Evolutionary conservation across 1,140 invertebrate species (phyloP).

Genomic region (Nautilus pompilius): DNA sequence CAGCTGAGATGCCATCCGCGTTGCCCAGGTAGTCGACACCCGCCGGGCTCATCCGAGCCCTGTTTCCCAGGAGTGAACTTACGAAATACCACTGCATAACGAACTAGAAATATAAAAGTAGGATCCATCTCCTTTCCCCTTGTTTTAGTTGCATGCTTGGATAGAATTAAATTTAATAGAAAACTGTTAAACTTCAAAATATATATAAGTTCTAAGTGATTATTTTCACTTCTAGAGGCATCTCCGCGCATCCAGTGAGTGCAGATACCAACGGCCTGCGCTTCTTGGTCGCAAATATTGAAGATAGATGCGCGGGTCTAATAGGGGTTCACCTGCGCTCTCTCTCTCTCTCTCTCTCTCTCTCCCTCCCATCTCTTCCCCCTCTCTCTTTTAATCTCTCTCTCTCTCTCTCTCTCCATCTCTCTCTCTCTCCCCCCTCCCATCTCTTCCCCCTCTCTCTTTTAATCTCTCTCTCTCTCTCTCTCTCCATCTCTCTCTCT

Average conservation of each 20-base stretch:
- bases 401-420: not conserved
- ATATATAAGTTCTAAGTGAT: not conserved
- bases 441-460: not conserved
- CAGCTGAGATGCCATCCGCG: too few relatives aligned
- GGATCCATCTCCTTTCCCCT: too few relatives aligned
- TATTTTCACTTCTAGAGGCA: not conserved
- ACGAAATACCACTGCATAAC: too few relatives aligned
- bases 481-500: not conserved
- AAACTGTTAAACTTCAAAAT: too few relatives aligned
- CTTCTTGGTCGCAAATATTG: not conserved
- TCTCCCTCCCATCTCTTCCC: not conserved
- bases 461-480: not conserved
- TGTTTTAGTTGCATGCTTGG: too few relatives aligned
- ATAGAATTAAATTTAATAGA: not conserved
- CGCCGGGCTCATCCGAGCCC: too few relatives aligned
- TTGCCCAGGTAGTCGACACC: too few relatives aligned
- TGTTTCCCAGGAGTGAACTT: too few relatives aligned
- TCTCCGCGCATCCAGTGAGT: not conserved
- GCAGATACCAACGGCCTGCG: not conserved
- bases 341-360: too few relatives aligned
- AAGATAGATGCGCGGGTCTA: too few relatives aligned
- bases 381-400: not conserved
- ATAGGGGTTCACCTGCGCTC: too few relatives aligned
- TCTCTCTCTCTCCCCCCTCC: not conserved
- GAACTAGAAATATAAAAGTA: too few relatives aligned